phyloP scores from a whole-genome alignment of 35 echinoderm and acorn worm species.

The Stichopus chloronotus region DNA sequence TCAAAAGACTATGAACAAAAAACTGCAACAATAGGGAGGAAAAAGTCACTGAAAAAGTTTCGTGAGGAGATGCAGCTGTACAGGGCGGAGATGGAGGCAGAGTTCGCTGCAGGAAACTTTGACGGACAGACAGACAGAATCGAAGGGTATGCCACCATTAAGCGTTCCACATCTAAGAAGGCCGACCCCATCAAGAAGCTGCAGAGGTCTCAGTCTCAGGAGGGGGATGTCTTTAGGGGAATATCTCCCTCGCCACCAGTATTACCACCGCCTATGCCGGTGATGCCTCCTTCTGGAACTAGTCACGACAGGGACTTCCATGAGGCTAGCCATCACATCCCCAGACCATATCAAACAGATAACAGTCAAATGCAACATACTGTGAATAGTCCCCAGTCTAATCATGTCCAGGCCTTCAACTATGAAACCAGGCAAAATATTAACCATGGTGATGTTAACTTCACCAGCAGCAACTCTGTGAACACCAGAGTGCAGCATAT shows the following conservation, averaged over 20 bases:
- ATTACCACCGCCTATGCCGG: slow-evolving; percentile 30
- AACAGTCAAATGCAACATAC: not conserved
- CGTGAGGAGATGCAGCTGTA: slow-evolving; percentile 74
- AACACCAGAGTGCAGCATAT: not conserved
- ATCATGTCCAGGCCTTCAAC: not conserved
- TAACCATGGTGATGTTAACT: not conserved
- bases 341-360: not conserved
- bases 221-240: slow-evolving; percentile 66
- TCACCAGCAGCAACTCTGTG: not conserved
- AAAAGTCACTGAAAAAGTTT: slow-evolving; percentile 94
- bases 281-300: not conserved
- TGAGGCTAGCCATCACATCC: not conserved
- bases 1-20: slow-evolving; percentile 73
- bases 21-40: slow-evolving; percentile 95
- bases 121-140: slow-evolving; percentile 63
- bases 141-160: slow-evolving; percentile 94
- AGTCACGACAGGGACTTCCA: not conserved
- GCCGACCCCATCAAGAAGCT: slow-evolving; percentile 61
- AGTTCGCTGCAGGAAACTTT: slow-evolving; percentile 59
- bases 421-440: not conserved
- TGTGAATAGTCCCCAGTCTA: not conserved
- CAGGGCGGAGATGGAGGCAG: slow-evolving; percentile 75
- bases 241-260: slow-evolving; percentile 54
- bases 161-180: slow-evolving; percentile 72
- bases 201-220: slow-evolving; percentile 82